Evolutionary conservation across 2,888 invertebrate genomes (phyloP), one percentile per base, ranked within the genome.

Genomic region (Idaea dimidiata): DNA sequence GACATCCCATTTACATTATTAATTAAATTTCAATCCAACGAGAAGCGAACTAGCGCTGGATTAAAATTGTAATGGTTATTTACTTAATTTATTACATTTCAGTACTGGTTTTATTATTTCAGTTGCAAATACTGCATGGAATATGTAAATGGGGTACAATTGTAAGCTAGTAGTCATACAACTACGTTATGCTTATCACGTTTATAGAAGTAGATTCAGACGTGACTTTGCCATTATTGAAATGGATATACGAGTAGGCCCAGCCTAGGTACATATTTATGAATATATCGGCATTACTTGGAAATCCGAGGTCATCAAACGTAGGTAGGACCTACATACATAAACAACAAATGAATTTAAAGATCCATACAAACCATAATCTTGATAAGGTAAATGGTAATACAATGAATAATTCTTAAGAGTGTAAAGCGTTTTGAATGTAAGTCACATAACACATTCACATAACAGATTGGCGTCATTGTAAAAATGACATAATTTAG

Each of bases 121-220:
- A 24, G 24, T 24, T 24, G 24, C 24, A 24, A 24, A 24, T 5
- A 1, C 24, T 3, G 24, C 24, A 5, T 5, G 1, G 24, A 24
- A 24, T 24, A 5, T 24, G 24, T 24, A 3, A 24, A 24, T 5
- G 24, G 24, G 5, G 5, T 24, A 24, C 5, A 3, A 24, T 24
- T 24, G 24, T 24, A 24, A 24, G 24, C 24, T 24, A 24, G 24
- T 24, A 24, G 43, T 43, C 43, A 43, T 43, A 43, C 43, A 10
- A 43, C 43, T 6, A 43, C 43, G 43, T 43, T 43, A 43, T 43
- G 43, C 43, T 43, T 43, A 10, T 43, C 43, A 43, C 43, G 43
- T 43, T 43, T 43, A 43, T 43, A 43, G 43, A 43, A 43, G 43
- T 43, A 43, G 43, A 43, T 43, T 43, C 43, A 43, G 43, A 43